phyloP scores from a whole-genome alignment of 1,140 invertebrate genomes.

The Diplogasteroides magnus region DNA sequence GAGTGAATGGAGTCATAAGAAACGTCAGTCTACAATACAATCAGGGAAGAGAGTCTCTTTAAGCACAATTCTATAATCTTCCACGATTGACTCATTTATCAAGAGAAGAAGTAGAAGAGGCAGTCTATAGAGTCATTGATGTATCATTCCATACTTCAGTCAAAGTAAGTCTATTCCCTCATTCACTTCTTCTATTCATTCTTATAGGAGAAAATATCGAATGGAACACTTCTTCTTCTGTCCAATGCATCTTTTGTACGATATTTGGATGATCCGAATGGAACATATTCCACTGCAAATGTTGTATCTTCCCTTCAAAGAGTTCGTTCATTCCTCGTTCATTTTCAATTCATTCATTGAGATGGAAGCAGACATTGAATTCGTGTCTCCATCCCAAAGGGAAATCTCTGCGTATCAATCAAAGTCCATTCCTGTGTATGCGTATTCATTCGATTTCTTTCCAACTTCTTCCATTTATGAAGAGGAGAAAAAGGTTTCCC shows the following conservation, averaged over 20 bases:
- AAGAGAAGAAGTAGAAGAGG: constrained; percentile 27
- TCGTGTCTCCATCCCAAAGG: constrained; percentile 50
- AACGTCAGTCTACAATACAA: constrained; percentile 33
- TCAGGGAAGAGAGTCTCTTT: constrained; percentile 16
- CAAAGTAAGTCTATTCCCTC: not conserved
- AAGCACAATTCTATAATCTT: constrained; percentile 50
- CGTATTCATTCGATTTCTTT: constrained; percentile 53
- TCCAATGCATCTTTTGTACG: constrained; percentile 49
- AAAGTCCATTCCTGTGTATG: constrained; percentile 41
- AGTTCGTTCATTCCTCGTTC: constrained; percentile 26
- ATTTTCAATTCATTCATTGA: constrained; percentile 24
- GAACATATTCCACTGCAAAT: constrained; percentile 36
- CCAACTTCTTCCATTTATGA: constrained; percentile 44
- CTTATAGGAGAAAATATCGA: constrained; percentile 39
- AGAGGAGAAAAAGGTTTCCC: constrained; percentile 38
- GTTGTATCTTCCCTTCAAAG: constrained; percentile 49
- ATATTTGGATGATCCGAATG: constrained; percentile 26
- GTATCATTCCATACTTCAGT: constrained; percentile 20
- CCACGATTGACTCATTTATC: constrained; percentile 42
- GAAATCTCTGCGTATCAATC: constrained; percentile 43
- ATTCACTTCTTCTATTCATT: not conserved
- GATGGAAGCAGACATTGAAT: constrained; percentile 54
- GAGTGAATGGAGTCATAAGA: constrained; percentile 54
- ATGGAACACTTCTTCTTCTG: constrained; percentile 45
- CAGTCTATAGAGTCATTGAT: constrained; percentile 24